Conservation (phyloP, 1,140 invertebrate species). For the Sarcophaga peregrina region DNA sequence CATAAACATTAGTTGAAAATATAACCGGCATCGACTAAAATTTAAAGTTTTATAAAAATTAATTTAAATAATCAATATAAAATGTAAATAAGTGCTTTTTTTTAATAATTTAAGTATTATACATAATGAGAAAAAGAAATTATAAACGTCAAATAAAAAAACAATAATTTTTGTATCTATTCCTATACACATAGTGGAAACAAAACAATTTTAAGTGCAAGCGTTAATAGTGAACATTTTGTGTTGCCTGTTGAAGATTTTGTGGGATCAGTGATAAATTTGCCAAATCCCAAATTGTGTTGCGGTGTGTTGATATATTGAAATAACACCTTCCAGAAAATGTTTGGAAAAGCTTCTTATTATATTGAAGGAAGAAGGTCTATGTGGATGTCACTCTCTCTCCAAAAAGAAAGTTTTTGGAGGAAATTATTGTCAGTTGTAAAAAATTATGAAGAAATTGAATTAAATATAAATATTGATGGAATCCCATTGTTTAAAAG, state of each 20-base stretch:
- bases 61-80: no score
- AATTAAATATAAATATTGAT: not conserved
- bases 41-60: no score
- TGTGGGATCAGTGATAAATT: not conserved
- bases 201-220: no score
- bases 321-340: not conserved
- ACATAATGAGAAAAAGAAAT: no score
- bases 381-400: not conserved
- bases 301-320: not conserved
- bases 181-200: no score
- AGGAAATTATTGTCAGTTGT: not conserved
- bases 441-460: not conserved
- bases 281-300: not conserved
- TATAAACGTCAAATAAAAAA: no score
- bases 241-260: not conserved
- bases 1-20: no score
- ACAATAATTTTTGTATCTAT: no score
- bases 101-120: no score
- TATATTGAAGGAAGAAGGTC: slow-evolving; percentile 8
- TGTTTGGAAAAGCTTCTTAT: no score
- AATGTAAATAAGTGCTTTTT: no score
- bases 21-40: no score
- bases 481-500: slow-evolving; percentile 10
- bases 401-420: not conserved
- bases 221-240: not conserved